These are phyloP conservation scores for Macrobrachium rosenbergii DNA, from an alignment of 1,140 invertebrate species.

Conservation along the genomic window DNA sequence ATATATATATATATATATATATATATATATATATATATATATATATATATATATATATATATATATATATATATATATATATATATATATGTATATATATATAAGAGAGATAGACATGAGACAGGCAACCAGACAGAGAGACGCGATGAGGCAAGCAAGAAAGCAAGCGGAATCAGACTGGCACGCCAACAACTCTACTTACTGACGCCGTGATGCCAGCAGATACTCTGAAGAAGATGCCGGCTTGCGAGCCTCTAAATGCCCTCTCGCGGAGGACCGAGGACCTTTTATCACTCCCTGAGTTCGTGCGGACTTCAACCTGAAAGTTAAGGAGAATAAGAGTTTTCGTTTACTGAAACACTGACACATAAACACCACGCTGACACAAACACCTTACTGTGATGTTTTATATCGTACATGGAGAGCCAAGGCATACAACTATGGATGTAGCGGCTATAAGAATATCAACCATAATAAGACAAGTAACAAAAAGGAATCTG, in stretches of 20 bases:
- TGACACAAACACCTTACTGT: too few relatives aligned
- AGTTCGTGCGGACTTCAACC: too few relatives aligned
- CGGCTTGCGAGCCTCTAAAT: too few relatives aligned
- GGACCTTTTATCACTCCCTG: too few relatives aligned
- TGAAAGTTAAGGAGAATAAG: too few relatives aligned
- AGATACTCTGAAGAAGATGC: neutral
- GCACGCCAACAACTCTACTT: too few relatives aligned
- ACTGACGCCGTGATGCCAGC: neutral
- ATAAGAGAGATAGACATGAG: neutral
- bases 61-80: conserved; percentile 11
- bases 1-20: conserved; percentile 7
- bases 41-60: conserved; percentile 21
- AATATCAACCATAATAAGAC: neutral
- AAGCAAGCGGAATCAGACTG: neutral
- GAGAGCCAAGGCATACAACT: neutral
- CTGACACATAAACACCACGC: too few relatives aligned
- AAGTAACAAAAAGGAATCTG: neutral
- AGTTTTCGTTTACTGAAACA: too few relatives aligned
- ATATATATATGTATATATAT: neutral
- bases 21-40: conserved; percentile 6
- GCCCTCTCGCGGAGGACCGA: too few relatives aligned
- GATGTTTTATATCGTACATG: too few relatives aligned
- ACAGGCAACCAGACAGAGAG: neutral
- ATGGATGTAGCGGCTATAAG: neutral
- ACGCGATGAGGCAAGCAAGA: neutral